Evolutionary conservation across 2,888 invertebrate species (phyloP).

Genomic region (Lasioglossum villosulum): DNA sequence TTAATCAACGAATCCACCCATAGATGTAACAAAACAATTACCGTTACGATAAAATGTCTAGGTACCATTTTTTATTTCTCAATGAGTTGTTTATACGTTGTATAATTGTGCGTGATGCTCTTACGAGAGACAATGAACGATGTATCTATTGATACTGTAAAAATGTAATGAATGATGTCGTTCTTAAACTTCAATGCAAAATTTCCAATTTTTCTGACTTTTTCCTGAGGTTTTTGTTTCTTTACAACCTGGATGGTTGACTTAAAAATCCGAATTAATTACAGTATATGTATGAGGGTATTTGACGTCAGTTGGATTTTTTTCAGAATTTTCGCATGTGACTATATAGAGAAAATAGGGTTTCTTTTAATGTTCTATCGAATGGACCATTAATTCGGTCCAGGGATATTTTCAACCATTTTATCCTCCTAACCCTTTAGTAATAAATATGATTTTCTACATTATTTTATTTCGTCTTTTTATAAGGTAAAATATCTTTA

Average conservation of each 20-base stretch:
- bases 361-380: no score
- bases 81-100: neutral
- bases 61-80: neutral
- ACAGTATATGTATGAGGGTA: neutral
- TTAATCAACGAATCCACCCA: conserved; percentile 9
- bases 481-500: neutral
- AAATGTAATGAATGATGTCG: no score
- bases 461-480: neutral
- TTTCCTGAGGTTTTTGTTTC: neutral
- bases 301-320: neutral
- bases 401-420: no score
- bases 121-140: neutral
- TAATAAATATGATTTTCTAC: no score
- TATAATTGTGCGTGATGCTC: neutral
- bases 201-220: no score
- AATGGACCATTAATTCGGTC: no score
- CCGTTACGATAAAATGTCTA: neutral
- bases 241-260: neutral
- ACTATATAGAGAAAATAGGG: no score
- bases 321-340: neutral
- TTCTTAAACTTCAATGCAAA: no score
- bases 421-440: no score
- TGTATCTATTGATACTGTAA: no score
- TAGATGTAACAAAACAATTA: neutral
- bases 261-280: neutral